Conservation (phyloP, 2,113 vertebrate species). For the Anhinga rufa region DNA sequence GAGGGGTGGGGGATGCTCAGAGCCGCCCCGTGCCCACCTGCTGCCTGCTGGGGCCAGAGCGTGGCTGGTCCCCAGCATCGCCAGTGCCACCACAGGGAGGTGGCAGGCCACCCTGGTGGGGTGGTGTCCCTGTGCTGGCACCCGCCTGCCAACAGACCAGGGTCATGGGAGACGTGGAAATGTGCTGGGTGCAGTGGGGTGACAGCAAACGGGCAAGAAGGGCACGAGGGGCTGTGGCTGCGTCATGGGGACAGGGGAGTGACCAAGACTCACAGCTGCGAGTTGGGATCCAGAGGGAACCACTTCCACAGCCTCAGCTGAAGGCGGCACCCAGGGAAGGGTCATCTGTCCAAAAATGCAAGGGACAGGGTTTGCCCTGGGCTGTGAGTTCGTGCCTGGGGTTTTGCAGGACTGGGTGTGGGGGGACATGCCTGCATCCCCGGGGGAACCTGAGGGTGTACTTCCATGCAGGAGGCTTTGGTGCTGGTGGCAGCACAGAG, state of each 20-base stretch:
- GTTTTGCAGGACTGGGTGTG: background rate
- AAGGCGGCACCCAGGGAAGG: background rate
- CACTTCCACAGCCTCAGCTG: background rate
- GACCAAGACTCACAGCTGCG: background rate
- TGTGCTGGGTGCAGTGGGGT: rapidly evolving
- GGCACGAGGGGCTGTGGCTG: background rate
- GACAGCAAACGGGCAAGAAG: background rate
- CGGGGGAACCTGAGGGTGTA: rapidly evolving
- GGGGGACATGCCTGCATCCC: background rate
- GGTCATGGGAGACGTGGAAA: background rate
- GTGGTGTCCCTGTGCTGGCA: background rate
- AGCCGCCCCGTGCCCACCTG: rapidly evolving
- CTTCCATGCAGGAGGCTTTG: background rate
- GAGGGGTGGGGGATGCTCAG: no score
- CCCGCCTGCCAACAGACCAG: rapidly evolving
- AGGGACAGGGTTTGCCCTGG: background rate
- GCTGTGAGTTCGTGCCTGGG: background rate
- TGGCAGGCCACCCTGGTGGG: background rate
- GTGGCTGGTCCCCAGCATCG: background rate
- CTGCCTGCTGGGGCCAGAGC: no score
- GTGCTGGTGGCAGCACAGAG: background rate
- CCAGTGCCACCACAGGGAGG: background rate
- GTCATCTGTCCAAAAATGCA: background rate
- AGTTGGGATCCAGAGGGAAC: background rate
- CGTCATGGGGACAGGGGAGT: rapidly evolving